These are phyloP conservation scores for Lynx canadensis DNA, from an alignment of 2,113 vertebrate species.

Conservation along the genomic window DNA sequence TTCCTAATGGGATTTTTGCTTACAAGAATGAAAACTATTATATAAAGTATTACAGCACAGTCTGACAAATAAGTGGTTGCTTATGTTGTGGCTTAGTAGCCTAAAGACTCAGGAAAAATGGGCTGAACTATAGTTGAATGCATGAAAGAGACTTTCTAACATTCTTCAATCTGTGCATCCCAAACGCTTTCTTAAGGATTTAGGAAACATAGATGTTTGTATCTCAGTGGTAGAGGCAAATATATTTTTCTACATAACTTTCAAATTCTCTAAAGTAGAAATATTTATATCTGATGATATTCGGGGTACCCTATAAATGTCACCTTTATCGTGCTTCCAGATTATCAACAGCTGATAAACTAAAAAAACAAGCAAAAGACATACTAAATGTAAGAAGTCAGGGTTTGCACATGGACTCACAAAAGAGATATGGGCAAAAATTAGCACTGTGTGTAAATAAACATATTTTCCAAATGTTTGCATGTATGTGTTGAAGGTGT, in stretches of 20 bases:
- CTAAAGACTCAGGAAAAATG: not conserved
- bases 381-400: not conserved
- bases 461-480: not conserved
- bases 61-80: not conserved
- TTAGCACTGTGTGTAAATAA: not conserved
- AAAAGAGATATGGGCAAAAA: not conserved
- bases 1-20: not conserved
- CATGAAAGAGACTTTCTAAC: not conserved
- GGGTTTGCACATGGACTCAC: not conserved
- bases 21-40: not conserved
- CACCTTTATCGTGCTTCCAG: not conserved
- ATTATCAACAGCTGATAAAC: not conserved
- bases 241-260: not conserved
- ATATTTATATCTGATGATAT: not conserved
- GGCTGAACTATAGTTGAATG: not conserved
- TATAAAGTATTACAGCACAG: not conserved
- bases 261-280: not conserved
- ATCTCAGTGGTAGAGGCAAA: not conserved
- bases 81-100: not conserved
- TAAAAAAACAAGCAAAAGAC: not conserved
- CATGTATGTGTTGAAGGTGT: too few species aligned
- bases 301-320: not conserved
- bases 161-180: not conserved
- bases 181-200: not conserved
- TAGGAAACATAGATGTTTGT: not conserved